Evolutionary conservation across 2,797 vertebrate species (phyloP).

Genomic region (Onychomys torridus): DNA sequence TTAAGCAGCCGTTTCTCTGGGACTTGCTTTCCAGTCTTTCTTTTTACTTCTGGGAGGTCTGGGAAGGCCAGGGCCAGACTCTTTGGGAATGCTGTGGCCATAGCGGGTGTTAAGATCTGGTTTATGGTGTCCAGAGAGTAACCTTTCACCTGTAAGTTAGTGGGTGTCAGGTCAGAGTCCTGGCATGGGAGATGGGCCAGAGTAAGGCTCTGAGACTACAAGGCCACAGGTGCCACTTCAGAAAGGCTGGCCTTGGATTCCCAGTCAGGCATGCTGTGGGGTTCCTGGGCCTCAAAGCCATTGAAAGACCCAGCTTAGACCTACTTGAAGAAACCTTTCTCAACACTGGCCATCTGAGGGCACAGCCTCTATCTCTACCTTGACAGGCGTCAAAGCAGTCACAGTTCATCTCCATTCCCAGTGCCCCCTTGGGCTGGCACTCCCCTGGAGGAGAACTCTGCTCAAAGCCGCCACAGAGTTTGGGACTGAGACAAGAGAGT

Average conservation of each 20-base stretch:
- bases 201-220: not conserved
- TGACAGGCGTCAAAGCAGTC: not conserved
- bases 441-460: not conserved
- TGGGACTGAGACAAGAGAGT: not conserved
- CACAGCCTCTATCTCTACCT: not conserved
- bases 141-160: not conserved
- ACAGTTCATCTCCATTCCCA: not conserved
- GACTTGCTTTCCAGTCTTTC: slow-evolving; percentile 5
- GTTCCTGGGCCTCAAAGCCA: not conserved
- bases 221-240: not conserved
- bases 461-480: not conserved
- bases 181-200: not conserved
- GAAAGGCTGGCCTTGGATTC: not conserved
- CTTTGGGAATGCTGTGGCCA: not conserved
- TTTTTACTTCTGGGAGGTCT: slow-evolving; percentile 59
- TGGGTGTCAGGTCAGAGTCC: not conserved
- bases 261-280: not conserved
- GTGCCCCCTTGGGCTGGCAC: not conserved
- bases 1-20: not conserved
- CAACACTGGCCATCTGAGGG: not conserved
- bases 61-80: not conserved
- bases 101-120: not conserved
- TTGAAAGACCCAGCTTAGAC: no score
- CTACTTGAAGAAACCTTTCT: not conserved
- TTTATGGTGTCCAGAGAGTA: not conserved